phyloP scores from a whole-genome alignment of 2,888 invertebrate genomes.

The Hylaea fasciaria region DNA sequence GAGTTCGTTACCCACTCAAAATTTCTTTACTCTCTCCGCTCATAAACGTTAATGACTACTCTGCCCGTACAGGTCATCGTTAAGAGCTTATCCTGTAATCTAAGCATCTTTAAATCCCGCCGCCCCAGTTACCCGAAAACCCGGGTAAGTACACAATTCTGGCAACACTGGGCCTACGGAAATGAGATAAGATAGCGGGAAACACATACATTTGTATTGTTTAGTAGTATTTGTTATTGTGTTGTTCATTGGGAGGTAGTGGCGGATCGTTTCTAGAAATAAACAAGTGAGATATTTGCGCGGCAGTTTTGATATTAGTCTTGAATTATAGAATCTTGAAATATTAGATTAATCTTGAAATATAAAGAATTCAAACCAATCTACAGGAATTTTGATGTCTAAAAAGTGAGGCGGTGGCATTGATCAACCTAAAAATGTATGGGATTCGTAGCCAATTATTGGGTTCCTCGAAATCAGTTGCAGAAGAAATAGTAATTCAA shows the following conservation, averaged over 20 bases:
- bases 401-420: no score
- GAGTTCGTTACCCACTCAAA: not conserved
- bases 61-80: conserved; percentile 8
- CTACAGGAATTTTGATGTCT: no score
- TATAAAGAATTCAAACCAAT: no score
- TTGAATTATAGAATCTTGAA: no score
- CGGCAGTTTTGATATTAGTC: no score
- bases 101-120: conserved; percentile 9
- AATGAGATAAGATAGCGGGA: conserved; percentile 10
- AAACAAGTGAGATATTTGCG: no score
- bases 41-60: conserved; percentile 11
- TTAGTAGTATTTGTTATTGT: not conserved
- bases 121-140: conserved; percentile 5
- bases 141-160: conserved; percentile 3
- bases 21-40: not conserved
- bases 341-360: no score
- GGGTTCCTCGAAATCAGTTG: no score
- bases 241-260: not conserved
- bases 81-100: conserved; percentile 18
- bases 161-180: conserved; percentile 9
- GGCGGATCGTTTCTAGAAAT: not conserved
- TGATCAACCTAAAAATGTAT: no score
- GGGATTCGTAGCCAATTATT: no score
- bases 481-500: no score
- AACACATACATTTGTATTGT: conserved; percentile 10